Evolutionary conservation across 1,140 invertebrate species (phyloP).

Genomic region (Andricus grossulariae): DNA sequence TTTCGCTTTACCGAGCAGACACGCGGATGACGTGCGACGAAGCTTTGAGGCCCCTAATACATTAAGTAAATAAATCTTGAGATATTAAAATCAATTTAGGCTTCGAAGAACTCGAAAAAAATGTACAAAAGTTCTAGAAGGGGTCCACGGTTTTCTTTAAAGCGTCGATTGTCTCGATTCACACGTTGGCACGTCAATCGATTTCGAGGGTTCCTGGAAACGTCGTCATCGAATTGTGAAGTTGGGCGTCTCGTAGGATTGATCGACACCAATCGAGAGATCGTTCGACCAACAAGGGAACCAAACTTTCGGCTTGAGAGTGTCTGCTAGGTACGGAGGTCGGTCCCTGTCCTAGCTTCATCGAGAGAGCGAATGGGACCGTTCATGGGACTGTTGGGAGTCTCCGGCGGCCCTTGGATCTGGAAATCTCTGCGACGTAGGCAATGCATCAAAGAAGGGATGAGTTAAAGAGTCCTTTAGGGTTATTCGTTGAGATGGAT

Average conservation of each 20-base stretch:
- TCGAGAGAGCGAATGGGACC: slow-evolving; percentile 80
- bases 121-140: neutral
- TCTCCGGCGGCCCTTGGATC: slow-evolving; percentile 75
- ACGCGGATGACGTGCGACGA: slow-evolving; percentile 47
- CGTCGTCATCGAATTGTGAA: slow-evolving; percentile 47
- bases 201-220: neutral
- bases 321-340: slow-evolving; percentile 64
- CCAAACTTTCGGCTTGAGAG: slow-evolving; percentile 33
- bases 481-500: slow-evolving; percentile 92
- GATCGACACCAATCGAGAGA: neutral
- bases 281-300: neutral
- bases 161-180: no score
- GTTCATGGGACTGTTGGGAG: slow-evolving; percentile 74
- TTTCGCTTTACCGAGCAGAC: slow-evolving; percentile 67
- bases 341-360: slow-evolving; percentile 76
- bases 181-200: slow-evolving; percentile 13
- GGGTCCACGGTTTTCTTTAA: no score
- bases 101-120: neutral
- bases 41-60: neutral
- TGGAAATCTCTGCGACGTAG: slow-evolving; percentile 83
- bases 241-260: neutral
- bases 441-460: slow-evolving; percentile 94
- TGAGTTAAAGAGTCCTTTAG: slow-evolving; percentile 93
- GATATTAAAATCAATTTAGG: neutral
- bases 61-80: slow-evolving; percentile 3